Conservation (phyloP, 2,113 vertebrate genomes). For the Phocoena sinus region DNA sequence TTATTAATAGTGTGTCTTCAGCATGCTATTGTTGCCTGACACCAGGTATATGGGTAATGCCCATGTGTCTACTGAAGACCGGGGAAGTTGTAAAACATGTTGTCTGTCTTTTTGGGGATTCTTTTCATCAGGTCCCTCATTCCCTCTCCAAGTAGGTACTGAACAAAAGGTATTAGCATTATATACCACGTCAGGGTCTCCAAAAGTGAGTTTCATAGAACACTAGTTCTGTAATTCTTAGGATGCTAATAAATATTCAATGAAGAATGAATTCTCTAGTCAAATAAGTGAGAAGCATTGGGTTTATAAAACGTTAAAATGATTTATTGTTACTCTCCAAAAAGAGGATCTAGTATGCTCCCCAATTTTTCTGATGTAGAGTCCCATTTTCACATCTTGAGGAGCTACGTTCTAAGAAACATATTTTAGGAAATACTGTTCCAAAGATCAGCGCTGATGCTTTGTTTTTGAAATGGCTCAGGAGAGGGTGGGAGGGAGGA, state of each 20-base stretch:
- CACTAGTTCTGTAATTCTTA: background rate
- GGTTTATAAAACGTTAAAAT: background rate
- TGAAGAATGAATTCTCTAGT: background rate
- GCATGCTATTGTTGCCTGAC: background rate
- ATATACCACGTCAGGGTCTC: background rate
- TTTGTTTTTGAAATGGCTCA: background rate
- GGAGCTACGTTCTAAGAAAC: background rate
- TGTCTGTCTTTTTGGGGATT: background rate
- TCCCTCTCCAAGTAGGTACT: background rate
- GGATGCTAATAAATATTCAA: background rate
- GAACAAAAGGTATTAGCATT: background rate
- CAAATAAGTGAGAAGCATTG: background rate
- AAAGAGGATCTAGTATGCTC: background rate
- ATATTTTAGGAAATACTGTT: background rate
- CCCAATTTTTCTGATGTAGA: background rate
- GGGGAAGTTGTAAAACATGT: background rate
- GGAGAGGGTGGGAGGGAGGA: accelerated
- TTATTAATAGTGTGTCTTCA: background rate
- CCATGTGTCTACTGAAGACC: background rate
- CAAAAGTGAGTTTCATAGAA: background rate
- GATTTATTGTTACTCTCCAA: background rate
- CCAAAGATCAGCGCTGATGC: background rate
- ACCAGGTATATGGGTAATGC: background rate
- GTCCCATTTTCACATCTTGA: constrained; percentile 5
- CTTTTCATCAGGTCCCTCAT: background rate